A percentile compares a stretch with the other conserved stretches of the same genome.
These are phyloP conservation scores for Ochlodes sylvanus DNA, from an alignment of 2,888 invertebrate genomes.

Conservation along the genomic window DNA sequence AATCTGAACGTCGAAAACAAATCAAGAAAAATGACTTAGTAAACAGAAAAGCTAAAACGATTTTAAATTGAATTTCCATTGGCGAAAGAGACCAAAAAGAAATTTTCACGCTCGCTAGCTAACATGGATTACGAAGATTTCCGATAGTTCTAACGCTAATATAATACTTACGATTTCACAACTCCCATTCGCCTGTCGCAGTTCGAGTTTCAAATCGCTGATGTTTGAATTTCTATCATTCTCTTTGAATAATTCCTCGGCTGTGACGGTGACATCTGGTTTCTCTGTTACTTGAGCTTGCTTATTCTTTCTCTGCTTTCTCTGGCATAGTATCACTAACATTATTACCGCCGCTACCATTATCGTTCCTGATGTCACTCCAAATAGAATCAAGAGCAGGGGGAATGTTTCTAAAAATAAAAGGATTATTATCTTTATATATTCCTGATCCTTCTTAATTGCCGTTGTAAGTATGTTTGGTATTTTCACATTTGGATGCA, in stretches of 20 bases:
- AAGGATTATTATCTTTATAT: conserved; percentile 28
- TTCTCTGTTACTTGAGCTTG: conserved; percentile 81
- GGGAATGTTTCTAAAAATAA: conserved; percentile 89
- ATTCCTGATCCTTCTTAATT: conserved; percentile 8
- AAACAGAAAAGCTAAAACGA: conserved; percentile 34
- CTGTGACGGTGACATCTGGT: conserved; percentile 83
- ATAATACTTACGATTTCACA: conserved; percentile 88
- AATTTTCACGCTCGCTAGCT: conserved; percentile 29
- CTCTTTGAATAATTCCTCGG: conserved; percentile 86
- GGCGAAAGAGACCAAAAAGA: conserved; percentile 27
- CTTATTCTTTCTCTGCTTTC: conserved; percentile 86
- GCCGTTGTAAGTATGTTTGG: conserved; percentile 1
- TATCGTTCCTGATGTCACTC: conserved; percentile 94
- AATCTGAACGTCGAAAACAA: conserved; percentile 15
- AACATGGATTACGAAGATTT: conserved; percentile 29
- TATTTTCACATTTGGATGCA: background rate
- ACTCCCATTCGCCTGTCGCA: conserved; percentile 92
- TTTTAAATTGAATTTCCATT: conserved; percentile 34
- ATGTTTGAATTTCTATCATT: conserved; percentile 96
- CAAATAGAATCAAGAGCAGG: conserved; percentile 92
- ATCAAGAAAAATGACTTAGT: conserved; percentile 27
- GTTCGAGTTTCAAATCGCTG: conserved; percentile 95
- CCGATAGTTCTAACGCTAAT: conserved; percentile 36
- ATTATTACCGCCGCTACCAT: conserved; percentile 93
- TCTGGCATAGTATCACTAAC: conserved; percentile 92